phyloP scores from a whole-genome alignment of 2,113 vertebrate genomes.

The Dermatemys mawii region DNA sequence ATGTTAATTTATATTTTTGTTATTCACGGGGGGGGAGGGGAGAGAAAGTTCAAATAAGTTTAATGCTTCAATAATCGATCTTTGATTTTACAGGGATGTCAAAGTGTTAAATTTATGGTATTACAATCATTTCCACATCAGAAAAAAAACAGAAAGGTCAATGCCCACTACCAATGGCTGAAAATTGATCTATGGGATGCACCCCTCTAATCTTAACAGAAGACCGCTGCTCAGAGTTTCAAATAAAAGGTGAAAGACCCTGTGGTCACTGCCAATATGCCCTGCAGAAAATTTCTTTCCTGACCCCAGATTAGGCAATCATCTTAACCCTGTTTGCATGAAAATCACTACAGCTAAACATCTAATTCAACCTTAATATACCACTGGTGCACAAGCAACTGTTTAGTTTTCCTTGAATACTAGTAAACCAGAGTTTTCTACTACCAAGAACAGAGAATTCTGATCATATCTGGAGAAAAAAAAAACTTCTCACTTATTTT shows the following conservation, averaged over 20 bases:
- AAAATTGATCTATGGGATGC: background rate
- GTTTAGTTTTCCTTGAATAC: conserved; percentile 14
- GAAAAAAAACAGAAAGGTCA: background rate
- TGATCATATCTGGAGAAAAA: conserved; percentile 6
- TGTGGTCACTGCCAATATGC: background rate
- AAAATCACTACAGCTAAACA: conserved; percentile 8
- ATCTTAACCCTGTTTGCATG: conserved; percentile 3
- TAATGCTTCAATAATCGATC: background rate
- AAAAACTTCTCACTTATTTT: background rate
- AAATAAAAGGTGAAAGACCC: background rate
- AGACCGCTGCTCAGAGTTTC: conserved; percentile 14
- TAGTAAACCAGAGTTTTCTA: background rate
- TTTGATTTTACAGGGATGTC: background rate
- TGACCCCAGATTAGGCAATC: conserved; percentile 18
- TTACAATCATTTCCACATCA: background rate
- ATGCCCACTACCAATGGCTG: background rate
- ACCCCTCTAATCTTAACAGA: conserved; percentile 10
- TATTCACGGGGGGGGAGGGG: background rate
- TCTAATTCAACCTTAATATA: background rate
- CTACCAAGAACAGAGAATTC: background rate
- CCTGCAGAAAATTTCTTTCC: conserved; percentile 12
- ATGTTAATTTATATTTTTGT: background rate
- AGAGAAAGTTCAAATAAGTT: background rate
- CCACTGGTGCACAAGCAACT: conserved; percentile 20
- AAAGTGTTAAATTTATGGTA: background rate